Evolutionary conservation across 2,113 vertebrate species (phyloP).

Genomic region (Myrmecobius fasciatus): DNA sequence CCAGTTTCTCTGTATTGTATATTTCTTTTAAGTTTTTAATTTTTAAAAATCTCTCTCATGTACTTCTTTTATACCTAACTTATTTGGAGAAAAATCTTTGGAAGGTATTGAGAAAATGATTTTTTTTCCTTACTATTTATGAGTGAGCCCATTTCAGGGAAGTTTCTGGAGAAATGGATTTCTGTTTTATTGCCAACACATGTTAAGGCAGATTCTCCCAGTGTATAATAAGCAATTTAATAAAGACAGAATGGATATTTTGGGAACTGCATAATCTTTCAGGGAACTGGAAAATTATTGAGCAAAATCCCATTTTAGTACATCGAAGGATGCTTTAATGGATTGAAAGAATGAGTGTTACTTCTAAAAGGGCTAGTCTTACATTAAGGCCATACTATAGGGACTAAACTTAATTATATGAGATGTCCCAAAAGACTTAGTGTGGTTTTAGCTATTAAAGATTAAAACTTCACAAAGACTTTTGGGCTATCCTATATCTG

Average conservation of each 20-base stretch:
- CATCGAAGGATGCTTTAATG: background rate
- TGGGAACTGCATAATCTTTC: background rate
- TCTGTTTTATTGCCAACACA: background rate
- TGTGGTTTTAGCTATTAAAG: background rate
- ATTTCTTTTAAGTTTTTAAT: background rate
- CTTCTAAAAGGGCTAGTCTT: background rate
- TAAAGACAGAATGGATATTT: background rate
- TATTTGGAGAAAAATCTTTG: background rate
- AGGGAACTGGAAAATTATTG: background rate
- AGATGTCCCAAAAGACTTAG: background rate
- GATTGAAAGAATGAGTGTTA: background rate
- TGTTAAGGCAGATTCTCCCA: background rate
- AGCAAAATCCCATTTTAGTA: background rate
- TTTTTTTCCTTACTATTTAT: background rate
- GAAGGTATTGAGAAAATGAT: background rate
- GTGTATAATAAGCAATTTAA: background rate
- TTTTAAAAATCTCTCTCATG: background rate
- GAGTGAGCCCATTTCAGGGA: background rate
- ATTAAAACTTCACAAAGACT: background rate
- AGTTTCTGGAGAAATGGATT: background rate
- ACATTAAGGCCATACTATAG: background rate
- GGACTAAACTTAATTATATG: background rate
- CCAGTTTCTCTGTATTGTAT: background rate
- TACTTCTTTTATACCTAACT: background rate
- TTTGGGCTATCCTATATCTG: background rate